Conservation (phyloP, 2,888 invertebrate genomes). For the Sinhomidia bicolor region DNA sequence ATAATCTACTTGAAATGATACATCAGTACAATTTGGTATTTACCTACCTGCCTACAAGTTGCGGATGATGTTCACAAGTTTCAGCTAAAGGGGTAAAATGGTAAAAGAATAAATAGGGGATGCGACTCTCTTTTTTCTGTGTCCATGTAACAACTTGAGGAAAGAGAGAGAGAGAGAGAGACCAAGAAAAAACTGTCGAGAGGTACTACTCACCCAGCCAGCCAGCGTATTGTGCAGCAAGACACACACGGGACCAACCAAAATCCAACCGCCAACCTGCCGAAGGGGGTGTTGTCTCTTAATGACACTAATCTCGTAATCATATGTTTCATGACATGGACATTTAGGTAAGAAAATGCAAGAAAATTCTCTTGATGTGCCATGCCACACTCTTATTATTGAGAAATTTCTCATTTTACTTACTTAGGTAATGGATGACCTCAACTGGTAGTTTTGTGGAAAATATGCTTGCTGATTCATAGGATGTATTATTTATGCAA, state of each 20-base stretch:
- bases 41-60: slow-evolving; percentile 2
- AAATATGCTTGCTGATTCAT: background rate
- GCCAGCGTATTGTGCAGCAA: background rate
- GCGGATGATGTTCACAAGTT: slow-evolving; percentile 2
- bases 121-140: no score
- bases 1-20: slow-evolving; percentile 69
- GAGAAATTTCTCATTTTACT: slow-evolving; percentile 72
- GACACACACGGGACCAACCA: slow-evolving; percentile 40
- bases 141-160: slow-evolving; percentile 33
- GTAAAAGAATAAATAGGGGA: background rate
- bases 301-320: slow-evolving; percentile 80
- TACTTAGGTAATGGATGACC: slow-evolving; percentile 69
- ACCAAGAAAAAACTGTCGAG: no score
- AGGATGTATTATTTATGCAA: slow-evolving; percentile 29
- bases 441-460: slow-evolving; percentile 50
- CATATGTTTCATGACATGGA: slow-evolving; percentile 76
- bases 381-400: slow-evolving; percentile 59
- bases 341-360: slow-evolving; percentile 73
- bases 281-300: slow-evolving; percentile 76
- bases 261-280: slow-evolving; percentile 67
- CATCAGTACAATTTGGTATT: slow-evolving; percentile 34
- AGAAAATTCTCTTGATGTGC: slow-evolving; percentile 53
- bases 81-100: slow-evolving; percentile 37
- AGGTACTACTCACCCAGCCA: slow-evolving; percentile 3
- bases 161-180: background rate